Percentiles rank a stretch among this genome's conserved stretches.
These are phyloP conservation scores for Cichladusa arquata DNA, from an alignment of 2,113 vertebrate genomes.

Conservation along the genomic window DNA sequence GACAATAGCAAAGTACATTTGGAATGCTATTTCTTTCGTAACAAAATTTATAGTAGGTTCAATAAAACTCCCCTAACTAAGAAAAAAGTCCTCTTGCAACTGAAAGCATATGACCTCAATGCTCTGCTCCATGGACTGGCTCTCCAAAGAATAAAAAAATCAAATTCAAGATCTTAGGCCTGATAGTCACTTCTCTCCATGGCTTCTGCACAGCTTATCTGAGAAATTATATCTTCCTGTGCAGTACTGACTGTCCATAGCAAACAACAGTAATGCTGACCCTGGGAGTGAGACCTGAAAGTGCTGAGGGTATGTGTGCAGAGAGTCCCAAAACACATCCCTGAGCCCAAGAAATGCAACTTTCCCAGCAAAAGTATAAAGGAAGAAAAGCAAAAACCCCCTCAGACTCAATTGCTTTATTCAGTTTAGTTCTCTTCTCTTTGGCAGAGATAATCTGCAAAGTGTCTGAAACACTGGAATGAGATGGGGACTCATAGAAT, in stretches of 20 bases:
- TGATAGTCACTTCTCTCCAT: neutral
- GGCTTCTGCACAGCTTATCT: neutral
- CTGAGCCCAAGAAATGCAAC: neutral
- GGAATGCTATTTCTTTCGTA: neutral
- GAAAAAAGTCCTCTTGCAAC: neutral
- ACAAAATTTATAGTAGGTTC: neutral
- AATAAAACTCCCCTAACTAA: neutral
- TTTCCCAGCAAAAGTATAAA: neutral
- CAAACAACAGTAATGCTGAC: neutral
- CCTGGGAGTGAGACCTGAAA: neutral
- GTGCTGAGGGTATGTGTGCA: neutral
- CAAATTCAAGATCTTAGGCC: neutral
- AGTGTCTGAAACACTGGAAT: neutral
- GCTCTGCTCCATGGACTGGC: neutral
- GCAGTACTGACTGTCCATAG: neutral
- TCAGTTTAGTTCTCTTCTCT: neutral
- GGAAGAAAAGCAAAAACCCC: fast-evolving
- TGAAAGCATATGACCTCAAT: neutral
- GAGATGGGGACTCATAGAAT: neutral
- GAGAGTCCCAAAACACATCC: neutral
- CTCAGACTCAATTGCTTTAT: neutral
- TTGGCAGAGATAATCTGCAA: neutral
- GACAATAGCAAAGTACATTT: neutral
- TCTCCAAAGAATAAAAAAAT: slow-evolving; percentile 24
- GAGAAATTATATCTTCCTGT: neutral